Evolutionary conservation across 2,113 vertebrate genomes (phyloP), one percentile per base, ranked within the genome.

Genomic region (Microcebus lehilahytsara): DNA sequence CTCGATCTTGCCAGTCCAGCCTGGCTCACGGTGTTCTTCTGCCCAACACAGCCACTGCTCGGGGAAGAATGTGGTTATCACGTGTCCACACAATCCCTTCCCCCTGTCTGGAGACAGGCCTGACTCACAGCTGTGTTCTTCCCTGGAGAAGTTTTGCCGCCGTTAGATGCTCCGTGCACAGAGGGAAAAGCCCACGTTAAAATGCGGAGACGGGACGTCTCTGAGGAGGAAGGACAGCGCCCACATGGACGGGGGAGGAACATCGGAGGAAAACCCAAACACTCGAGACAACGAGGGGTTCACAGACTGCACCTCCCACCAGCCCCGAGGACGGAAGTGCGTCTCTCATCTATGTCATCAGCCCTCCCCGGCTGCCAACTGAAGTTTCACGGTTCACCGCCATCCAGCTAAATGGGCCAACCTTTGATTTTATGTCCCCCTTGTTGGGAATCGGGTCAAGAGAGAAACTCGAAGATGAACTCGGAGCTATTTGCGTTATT

Each of bases 361-460:
- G 89, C 10, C 74, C 20, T 95, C 81, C 93, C 81, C 0, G n/a
- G 95, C 71, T 77, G 85, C 89, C 64, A 11, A 0, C 4, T 9
- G 89, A 13, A 23, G 69, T 42, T 62, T 62, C 64, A 51, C 12
- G 2, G 74, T 16, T 94, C 85, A 56, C 34, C 5, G 13, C 67
- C 60, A 2, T 37, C 40, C 1, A 0, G n/a, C 89, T 90, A 75
- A 96, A 27, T 7, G 46, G 94, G 86, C 95, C 1, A 83, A 72
- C 94, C 95, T 96, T 85, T 89, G 85, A 37, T 51, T 94, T 86
- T 90, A 94, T 1, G 58, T 56, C 37, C 89, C 94, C 89, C 91
- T 96, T 60, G 89, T 27, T 46, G 86, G 91, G 95, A 96, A 88
- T 88, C 51, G 9, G 95, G 96, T 96, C 96, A 91, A 80, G 95